Evolutionary conservation across 2,888 invertebrate genomes (phyloP), one percentile per base, ranked within the genome.

Genomic region (Nymphalis urticae): DNA sequence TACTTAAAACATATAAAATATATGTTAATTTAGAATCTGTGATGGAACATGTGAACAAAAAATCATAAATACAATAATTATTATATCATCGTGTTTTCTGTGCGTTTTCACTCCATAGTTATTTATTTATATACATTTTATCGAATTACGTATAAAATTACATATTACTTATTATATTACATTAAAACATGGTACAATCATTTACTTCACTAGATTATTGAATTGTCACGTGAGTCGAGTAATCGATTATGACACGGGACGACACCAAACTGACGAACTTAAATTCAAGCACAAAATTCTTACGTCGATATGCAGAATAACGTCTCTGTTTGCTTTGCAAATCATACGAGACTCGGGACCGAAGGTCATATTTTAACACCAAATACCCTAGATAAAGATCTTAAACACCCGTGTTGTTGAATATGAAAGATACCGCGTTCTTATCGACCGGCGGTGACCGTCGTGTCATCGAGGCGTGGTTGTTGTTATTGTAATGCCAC

Each of bases 351-450:
- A 76, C 78, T 77, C 76, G 73, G 73, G 74, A 80, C 83, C 80
- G 74, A 76, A 69, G 82, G 84, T 82, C 77, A 72, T 75, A 75
- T 78, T 82, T 81, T 82, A 75, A 76, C 79, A 77, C 79, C 79
- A 75, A 60, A 70, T 65, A 56, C 9, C 69, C 60, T 68, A 64
- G 64, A 60, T 16, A 16, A 2, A 61, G 48, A 48, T 71, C 76
- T 92, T 95, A 96, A 75, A 96, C 96, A 59, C 96, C 96, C n/a
- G 95, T 95, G 85, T 96, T 95, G 82, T 96, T 96, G 88, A 94
- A 95, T 70, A 95, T 95, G 77, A 93, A 93, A 10, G 93, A 93
- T 17, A 93, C 93, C 5, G 90, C 91, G 70, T 91, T 90, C 78
- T 92, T 92, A 72, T 93, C 93, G 48, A 89, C 87, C 0, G 93